Evolutionary conservation across 2,888 invertebrate species (phyloP), one percentile per base, ranked within the genome.

Genomic region (Dichetophora obliterata): DNA sequence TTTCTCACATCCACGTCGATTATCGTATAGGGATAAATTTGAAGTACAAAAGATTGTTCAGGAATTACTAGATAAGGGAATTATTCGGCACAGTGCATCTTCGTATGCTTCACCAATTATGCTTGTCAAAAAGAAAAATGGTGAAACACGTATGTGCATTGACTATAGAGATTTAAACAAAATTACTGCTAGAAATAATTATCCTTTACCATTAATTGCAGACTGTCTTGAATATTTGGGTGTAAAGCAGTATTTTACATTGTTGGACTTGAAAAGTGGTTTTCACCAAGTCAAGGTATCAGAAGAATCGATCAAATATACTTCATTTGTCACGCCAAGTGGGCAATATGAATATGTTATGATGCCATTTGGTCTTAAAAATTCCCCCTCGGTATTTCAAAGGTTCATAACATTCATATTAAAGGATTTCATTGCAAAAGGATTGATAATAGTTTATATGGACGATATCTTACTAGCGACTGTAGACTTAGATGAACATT

Each of bases 241-340:
- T 9, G 76, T 68, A 19, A 82, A 82, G 37, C 59, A 68, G 19
- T 79, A 76, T 43, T 82, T 81, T 22, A 76, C 78, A 11, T 14
- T 73, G 5, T 74, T 82, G 5, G 81, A 82, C 54, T 54, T 81
- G 11, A 75, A 73, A 69, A 79, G 77, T 72, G 81, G 80, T 31
- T 81, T 80, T 48, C 70, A 77, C 48, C 81, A 81, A 19, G 70
- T 81, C 4, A 75, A 52, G 2, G 63, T 81, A 19, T 65, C 74
- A 2, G 73, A 74, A n/a, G 74, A 82, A 1, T 82, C 82, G 3
- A 77, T 72, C 1, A 78, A 78, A 61, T 82, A 65, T 52, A 81
- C 79, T 2, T 75, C 81, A 8, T 81, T 81, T 74, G 80, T 81
- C 5, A 82, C 82, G 1, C 79, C 79, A n/a, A 22, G 69, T 34